Conservation (phyloP, 1,140 invertebrate species). For the Camponotus vicinus region DNA sequence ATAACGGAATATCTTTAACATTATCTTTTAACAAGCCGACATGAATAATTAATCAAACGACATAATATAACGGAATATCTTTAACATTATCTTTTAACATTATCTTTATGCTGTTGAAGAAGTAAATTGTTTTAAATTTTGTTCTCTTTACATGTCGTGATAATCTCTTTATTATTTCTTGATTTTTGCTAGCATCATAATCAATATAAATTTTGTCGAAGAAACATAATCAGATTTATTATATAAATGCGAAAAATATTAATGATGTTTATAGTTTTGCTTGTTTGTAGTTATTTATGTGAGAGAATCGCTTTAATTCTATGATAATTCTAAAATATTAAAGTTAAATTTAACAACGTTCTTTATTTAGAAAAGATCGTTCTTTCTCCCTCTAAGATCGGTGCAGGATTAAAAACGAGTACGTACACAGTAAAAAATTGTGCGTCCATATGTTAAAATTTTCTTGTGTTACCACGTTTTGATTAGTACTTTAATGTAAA, state of each 20-base stretch:
- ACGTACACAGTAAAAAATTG: too few species aligned
- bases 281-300: background rate
- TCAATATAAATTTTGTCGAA: background rate
- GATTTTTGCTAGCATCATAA: background rate
- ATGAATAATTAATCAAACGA: constrained; percentile 17
- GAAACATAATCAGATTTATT: background rate
- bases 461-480: too few species aligned
- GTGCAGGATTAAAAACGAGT: background rate
- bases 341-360: background rate
- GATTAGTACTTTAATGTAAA: too few species aligned
- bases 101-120: background rate
- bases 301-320: background rate
- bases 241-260: background rate
- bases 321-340: background rate
- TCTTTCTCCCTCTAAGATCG: background rate
- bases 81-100: background rate
- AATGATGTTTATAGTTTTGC: background rate
- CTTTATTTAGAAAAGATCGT: background rate
- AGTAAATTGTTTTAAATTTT: background rate
- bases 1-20: background rate
- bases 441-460: too few species aligned
- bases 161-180: background rate
- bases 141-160: background rate
- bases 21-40: background rate
- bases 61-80: background rate